A percentile compares a stretch with the other conserved stretches of the same genome.
Conservation (phyloP, 2,113 vertebrate species). For the Rhodinocichla rosea region DNA sequence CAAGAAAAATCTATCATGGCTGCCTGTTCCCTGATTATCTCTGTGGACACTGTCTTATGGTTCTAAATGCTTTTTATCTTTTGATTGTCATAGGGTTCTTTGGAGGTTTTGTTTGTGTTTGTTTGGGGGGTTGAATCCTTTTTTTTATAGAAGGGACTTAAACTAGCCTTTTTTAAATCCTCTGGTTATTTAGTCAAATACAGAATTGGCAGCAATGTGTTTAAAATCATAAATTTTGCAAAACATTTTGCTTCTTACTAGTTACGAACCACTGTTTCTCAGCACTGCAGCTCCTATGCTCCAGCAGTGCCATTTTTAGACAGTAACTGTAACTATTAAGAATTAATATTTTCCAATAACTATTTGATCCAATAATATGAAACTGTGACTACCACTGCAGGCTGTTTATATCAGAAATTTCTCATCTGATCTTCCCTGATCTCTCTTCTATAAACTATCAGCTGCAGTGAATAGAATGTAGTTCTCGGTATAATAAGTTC, state of each 20-base stretch:
- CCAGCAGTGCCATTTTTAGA: neutral
- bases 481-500: neutral
- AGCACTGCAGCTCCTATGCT: neutral
- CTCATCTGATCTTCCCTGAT: neutral
- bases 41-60: neutral
- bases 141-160: neutral
- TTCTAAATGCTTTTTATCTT: neutral
- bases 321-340: neutral
- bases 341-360: neutral
- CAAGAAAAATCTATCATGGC: neutral
- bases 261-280: neutral
- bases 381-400: neutral
- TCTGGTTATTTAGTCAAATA: neutral
- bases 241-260: neutral
- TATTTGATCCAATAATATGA: neutral
- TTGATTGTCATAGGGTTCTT: neutral
- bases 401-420: neutral
- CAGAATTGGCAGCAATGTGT: neutral
- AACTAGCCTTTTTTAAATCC: neutral
- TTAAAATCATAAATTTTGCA: neutral
- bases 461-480: neutral
- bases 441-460: neutral
- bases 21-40: neutral
- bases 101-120: neutral
- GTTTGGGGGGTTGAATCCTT: fast-evolving